Base-by-base conservation (phyloP, 2,888 invertebrate genomes). In the Pristionchus japonicus region DNA sequence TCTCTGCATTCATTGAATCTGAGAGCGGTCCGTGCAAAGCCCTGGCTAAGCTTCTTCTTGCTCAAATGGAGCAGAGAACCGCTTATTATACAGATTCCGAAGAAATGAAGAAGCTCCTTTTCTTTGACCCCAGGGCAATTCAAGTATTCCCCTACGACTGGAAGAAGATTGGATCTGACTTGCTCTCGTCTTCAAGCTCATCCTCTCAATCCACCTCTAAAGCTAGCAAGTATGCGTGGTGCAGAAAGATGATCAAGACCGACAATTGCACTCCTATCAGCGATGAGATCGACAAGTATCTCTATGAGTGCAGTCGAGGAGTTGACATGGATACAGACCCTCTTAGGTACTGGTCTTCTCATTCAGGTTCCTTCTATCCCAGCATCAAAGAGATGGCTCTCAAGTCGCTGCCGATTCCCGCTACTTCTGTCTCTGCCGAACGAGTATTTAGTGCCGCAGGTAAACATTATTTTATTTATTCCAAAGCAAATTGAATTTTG, bases 391-490 rank as follows among this genome's bases (percentile, higher is more conserved):
- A 77, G 11, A 40, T 77, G 77, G 77, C 77, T 20, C 77, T 77
- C 40, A 77, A 77, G 40, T 17, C 15, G 40, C 77, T 77, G 7
- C 77, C 77, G 23, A 77, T 77, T 20, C 77, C 77, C n/a, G 77
- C 40, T 3, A 77, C 77, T 77, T 77, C 77, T 9, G 77, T 77
- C 23, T 77, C 77, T 17, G 77, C 77, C 7, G 77, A 77, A 23
- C 40, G 77, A 77, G 77, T 77, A 17, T 77, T 77, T 27, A 40
- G 40, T 11, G 77, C 77, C 17, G 77, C 77, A 34, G 77, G 74
- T 74, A 4, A 34, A 31, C 27, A 3, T 40, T 9, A 74, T 23
- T 20, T 27, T n/a, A 13, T n/a, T 31, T 70, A 37, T 34, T 17
- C 20, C 37, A 70, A 15, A 15, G 13, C 13, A 34, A 4, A 34